These are phyloP conservation scores for Zoroaster sp. DNA, from an alignment of 53 echinoderm and acorn worm species.

Conservation along the genomic window DNA sequence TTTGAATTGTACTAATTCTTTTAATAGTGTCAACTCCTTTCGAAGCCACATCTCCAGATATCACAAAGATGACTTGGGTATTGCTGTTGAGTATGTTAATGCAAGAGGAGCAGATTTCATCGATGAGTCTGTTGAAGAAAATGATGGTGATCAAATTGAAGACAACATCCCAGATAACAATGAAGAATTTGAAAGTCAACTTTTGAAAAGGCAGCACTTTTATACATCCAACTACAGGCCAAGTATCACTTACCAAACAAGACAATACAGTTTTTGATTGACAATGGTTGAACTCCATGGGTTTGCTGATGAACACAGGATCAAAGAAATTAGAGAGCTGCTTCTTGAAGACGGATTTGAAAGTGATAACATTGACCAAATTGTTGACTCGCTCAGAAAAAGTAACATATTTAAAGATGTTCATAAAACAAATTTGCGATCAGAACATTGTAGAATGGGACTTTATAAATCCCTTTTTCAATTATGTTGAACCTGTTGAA, in stretches of 20 bases:
- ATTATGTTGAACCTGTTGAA: conserved; percentile 51
- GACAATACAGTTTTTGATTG: background rate
- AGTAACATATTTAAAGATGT: background rate
- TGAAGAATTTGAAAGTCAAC: background rate
- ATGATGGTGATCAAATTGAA: background rate
- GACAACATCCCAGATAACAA: background rate
- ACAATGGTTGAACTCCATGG: background rate
- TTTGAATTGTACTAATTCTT: background rate
- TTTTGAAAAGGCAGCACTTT: background rate
- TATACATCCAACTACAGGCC: background rate
- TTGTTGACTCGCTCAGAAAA: background rate
- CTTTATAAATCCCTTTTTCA: conserved; percentile 1
- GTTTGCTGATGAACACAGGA: background rate
- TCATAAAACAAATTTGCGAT: background rate
- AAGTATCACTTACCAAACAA: conserved; percentile 18
- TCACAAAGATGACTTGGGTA: background rate
- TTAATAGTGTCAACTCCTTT: background rate
- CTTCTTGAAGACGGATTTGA: background rate
- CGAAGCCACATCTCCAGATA: conserved; percentile 12
- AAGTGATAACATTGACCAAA: background rate
- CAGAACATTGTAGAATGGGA: conserved; percentile 7
- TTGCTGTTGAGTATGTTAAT: background rate
- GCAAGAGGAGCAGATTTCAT: background rate
- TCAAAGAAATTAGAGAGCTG: background rate
- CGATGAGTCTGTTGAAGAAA: background rate